A percentile compares a stretch with the other conserved stretches of the same genome.
These are phyloP conservation scores for Eupithecia exiguata DNA, from an alignment of 2,888 invertebrate species.

Conservation along the genomic window DNA sequence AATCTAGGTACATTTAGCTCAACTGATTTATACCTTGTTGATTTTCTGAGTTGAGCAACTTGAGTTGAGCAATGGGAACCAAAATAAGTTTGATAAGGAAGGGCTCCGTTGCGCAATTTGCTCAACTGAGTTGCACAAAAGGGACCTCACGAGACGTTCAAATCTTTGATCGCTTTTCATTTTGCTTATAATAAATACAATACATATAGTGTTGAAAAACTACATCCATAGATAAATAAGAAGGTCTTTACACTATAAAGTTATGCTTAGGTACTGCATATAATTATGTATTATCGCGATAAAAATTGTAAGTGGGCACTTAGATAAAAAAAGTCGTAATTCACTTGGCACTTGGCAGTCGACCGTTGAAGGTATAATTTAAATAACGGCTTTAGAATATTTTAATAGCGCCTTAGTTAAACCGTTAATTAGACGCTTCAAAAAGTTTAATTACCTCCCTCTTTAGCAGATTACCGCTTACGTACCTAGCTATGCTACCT, in stretches of 20 bases:
- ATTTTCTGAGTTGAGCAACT: too few species aligned
- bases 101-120: too few species aligned
- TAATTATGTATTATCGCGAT: not conserved
- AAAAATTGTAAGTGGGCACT: not conserved
- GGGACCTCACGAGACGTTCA: too few species aligned
- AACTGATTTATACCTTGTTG: too few species aligned
- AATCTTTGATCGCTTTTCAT: too few species aligned
- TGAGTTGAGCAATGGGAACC: too few species aligned
- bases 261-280: not conserved
- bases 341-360: constrained; percentile 6
- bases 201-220: too few species aligned
- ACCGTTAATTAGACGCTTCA: constrained; percentile 40
- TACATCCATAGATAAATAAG: not conserved
- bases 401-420: constrained; percentile 38
- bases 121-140: too few species aligned
- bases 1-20: too few species aligned
- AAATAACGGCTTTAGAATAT: constrained; percentile 37
- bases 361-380: constrained; percentile 40
- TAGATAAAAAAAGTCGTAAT: constrained; percentile 6
- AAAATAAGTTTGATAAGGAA: too few species aligned
- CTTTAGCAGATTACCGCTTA: not conserved
- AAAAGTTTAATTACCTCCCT: constrained; percentile 13
- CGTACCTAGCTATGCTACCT: not conserved
- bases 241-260: not conserved
- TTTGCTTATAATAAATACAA: too few species aligned